Percentiles rank a stretch among this genome's conserved stretches.
These are phyloP conservation scores for Nanger granti DNA, from an alignment of 2,113 vertebrate genomes.

Conservation along the genomic window DNA sequence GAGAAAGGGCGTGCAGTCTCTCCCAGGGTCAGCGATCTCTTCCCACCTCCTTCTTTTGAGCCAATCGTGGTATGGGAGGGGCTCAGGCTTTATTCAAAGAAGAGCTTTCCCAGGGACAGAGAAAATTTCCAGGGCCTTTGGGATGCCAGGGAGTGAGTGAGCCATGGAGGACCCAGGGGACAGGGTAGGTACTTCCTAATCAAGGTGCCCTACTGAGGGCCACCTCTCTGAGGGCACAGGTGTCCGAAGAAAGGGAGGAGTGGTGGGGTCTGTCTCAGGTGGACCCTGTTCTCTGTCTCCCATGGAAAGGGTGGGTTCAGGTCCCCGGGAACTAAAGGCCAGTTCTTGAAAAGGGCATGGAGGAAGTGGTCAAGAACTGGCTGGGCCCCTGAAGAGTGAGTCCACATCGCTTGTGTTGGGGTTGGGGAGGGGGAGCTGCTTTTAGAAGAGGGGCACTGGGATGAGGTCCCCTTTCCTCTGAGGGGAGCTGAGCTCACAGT, in stretches of 20 bases:
- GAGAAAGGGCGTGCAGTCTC: neutral
- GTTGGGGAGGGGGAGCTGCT: neutral
- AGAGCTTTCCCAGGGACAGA: neutral
- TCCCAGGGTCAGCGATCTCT: neutral
- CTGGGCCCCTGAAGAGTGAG: neutral
- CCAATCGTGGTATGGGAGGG: neutral
- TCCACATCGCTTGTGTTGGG: neutral
- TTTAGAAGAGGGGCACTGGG: neutral
- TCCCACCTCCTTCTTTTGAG: neutral
- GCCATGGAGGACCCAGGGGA: neutral
- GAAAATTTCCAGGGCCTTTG: neutral
- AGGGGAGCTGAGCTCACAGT: neutral
- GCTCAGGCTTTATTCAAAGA: neutral
- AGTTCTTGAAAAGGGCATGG: neutral
- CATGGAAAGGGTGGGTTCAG: neutral
- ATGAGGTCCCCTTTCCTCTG: neutral
- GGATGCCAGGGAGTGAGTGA: neutral
- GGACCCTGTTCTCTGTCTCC: neutral
- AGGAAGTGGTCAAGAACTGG: neutral
- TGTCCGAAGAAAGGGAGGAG: neutral
- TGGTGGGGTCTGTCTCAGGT: neutral
- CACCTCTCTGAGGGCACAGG: neutral
- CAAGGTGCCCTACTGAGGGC: neutral
- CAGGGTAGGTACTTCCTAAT: neutral
- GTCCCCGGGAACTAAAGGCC: neutral